These are phyloP conservation scores for Hyaena hyaena DNA, from an alignment of 2,113 vertebrate species.

Conservation along the genomic window DNA sequence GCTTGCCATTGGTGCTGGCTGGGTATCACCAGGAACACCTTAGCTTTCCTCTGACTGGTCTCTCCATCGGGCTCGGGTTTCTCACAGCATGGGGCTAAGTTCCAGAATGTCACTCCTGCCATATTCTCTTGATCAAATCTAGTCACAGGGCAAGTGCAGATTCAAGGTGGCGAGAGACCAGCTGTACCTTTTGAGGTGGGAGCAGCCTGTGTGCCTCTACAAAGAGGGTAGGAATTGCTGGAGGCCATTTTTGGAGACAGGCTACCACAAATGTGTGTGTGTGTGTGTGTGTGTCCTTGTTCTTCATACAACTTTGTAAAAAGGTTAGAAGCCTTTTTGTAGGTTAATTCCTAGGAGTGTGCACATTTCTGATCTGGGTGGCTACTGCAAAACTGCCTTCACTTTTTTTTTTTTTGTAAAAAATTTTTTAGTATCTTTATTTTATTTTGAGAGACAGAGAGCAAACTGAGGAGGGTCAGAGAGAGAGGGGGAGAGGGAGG, in stretches of 20 bases:
- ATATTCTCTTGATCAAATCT: background rate
- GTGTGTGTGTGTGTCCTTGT: background rate
- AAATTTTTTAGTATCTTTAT: no score
- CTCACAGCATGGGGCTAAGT: background rate
- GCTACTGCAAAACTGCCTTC: background rate
- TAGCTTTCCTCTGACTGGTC: background rate
- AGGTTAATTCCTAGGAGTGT: background rate
- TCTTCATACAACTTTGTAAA: background rate
- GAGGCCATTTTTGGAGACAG: background rate
- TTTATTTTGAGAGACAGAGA: no score
- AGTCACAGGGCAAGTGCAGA: background rate
- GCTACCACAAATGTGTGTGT: background rate
- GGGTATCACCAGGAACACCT: background rate
- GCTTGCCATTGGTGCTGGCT: background rate
- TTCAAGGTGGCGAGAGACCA: background rate
- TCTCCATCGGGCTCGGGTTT: background rate
- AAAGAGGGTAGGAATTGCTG: no score
- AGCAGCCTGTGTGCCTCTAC: background rate
- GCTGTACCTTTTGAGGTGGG: background rate
- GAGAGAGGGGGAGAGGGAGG: no score
- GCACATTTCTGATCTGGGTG: background rate
- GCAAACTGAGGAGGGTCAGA: no score
- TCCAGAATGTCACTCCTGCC: background rate
- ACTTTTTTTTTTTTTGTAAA: no score
- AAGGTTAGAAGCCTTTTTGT: background rate